phyloP scores from a whole-genome alignment of 2,113 vertebrate genomes.

The Myocastor coypus region DNA sequence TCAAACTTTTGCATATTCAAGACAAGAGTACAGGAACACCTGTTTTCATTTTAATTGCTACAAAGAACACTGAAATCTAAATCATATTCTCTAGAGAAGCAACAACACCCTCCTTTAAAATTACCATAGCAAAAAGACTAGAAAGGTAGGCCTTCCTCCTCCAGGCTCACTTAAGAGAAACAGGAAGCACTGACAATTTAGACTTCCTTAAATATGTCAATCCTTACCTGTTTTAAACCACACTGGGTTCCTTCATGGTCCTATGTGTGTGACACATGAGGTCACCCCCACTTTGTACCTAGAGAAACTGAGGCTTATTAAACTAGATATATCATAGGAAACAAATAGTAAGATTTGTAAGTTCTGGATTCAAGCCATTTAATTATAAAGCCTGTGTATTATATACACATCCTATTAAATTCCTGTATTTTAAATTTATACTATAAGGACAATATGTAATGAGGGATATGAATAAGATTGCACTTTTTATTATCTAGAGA shows the following conservation, averaged over 20 bases:
- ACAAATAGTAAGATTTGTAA: not conserved
- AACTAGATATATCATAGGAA: not conserved
- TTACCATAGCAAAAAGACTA: conserved; percentile 7
- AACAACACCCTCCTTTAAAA: conserved; percentile 51
- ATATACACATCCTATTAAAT: not conserved
- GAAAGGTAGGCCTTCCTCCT: not conserved
- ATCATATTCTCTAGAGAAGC: conserved; percentile 49
- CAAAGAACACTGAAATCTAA: conserved; percentile 56
- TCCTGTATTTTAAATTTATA: not conserved
- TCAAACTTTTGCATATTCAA: conserved; percentile 70
- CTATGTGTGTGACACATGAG: not conserved
- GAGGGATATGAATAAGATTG: not conserved
- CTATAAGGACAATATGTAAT: not conserved
- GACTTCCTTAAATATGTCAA: not conserved
- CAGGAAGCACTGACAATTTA: not conserved
- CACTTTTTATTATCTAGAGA: not conserved
- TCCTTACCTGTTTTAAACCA: not conserved
- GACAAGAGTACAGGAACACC: conserved; percentile 54
- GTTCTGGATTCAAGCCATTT: not conserved
- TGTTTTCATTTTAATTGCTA: conserved; percentile 68
- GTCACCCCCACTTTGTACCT: not conserved
- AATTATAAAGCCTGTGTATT: not conserved
- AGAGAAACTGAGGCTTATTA: conserved; percentile 35
- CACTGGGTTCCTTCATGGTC: not conserved
- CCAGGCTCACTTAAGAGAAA: not conserved